Evolutionary conservation across 2,113 vertebrate genomes (phyloP), one percentile per base, ranked within the genome.

Genomic region (Chunga burmeisteri): DNA sequence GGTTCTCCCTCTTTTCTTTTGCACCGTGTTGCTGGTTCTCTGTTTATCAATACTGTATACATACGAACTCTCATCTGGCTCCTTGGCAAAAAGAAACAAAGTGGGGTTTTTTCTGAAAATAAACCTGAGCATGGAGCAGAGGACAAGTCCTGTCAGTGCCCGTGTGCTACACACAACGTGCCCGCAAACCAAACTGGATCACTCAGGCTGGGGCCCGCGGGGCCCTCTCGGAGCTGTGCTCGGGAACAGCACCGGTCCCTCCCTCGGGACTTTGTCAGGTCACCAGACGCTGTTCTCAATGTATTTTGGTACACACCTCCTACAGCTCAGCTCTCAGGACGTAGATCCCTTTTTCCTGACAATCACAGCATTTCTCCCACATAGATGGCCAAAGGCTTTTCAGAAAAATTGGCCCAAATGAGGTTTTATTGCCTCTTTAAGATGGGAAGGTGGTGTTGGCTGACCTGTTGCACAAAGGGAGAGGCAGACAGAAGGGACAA

Each of bases 131-230:
- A 30, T 2, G 29, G 63, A 19, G 0, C 50, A 59, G 42, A 49
- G 63, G 22, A 10, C 10, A 36, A 40, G 21, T 29, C 22, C 7
- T 26, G 40, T 11, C 81, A 53, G 50, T 11, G 79, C 68, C 30
- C 73, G 38, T 0, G 6, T 18, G 36, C 40, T 34, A 3, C 6
- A 23, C 32, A 9, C 1, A 0, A 1, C 0, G 67, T 15, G 58
- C 26, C 3, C 4, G 1, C 14, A 0, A 18, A n/a, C 49, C 73
- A 22, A 59, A 8, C 26, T 29, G 62, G 61, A 11, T 5, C 27
- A 2, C 55, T 9, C 30, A 5, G 68, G 34, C 16, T 38, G 58
- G 11, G 38, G 10, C 11, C 9, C 34, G 38, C 1, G 3, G 40
- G 34, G 19, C 16, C n/a, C n/a, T 11, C 46, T 15, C 1, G 5